Conservation (phyloP, 2,113 vertebrate genomes). For the Trogon surrucura region DNA sequence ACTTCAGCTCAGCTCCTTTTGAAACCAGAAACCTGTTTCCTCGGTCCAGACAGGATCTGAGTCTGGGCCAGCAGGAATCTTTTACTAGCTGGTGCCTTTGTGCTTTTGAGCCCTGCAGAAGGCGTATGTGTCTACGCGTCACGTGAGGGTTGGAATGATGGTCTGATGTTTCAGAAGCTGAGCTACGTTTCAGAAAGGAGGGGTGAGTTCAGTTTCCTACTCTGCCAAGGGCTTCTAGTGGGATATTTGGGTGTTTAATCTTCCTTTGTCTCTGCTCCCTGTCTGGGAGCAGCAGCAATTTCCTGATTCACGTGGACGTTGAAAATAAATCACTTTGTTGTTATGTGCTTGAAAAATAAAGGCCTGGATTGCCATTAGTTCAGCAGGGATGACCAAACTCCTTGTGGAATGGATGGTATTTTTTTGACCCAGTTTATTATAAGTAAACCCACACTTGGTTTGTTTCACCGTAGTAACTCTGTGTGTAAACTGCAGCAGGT, state of each 20-base stretch:
- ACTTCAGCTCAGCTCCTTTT: conserved; percentile 38
- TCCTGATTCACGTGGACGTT: conserved; percentile 23
- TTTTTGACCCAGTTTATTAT: neutral
- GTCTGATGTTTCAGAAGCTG: conserved; percentile 32
- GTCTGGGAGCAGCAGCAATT: conserved; percentile 38
- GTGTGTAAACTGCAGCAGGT: neutral
- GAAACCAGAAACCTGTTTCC: conserved; percentile 70
- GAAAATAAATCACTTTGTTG: conserved; percentile 49
- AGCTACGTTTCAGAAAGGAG: conserved; percentile 32
- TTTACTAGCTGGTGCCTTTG: conserved; percentile 47
- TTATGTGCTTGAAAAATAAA: conserved; percentile 15
- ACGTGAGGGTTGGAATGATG: conserved; percentile 17
- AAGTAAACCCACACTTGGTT: neutral
- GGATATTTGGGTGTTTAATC: conserved; percentile 52
- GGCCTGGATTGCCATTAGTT: conserved; percentile 1
- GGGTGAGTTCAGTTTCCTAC: conserved; percentile 52
- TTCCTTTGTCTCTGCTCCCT: conserved; percentile 46
- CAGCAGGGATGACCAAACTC: neutral
- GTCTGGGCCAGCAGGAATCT: conserved; percentile 57
- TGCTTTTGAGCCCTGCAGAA: conserved; percentile 19
- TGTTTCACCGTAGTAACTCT: neutral
- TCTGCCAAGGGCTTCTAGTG: conserved; percentile 40
- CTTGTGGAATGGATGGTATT: neutral
- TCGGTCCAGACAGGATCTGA: conserved; percentile 44
- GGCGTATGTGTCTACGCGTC: neutral